phyloP scores from a whole-genome alignment of 2,888 invertebrate genomes.

The Dioctria linearis region DNA sequence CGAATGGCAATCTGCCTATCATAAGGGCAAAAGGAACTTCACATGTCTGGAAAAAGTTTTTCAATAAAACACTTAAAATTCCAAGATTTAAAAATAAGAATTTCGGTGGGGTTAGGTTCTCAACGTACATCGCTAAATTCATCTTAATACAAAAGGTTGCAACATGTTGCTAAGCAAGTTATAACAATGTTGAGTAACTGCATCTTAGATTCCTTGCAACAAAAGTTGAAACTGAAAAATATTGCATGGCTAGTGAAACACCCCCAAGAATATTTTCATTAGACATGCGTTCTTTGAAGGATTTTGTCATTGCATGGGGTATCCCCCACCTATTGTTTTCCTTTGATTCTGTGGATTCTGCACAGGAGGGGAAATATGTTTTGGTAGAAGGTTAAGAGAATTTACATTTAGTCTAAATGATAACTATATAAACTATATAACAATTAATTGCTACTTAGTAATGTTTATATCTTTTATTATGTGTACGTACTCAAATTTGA shows the following conservation, averaged over 20 bases:
- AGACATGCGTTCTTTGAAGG: not conserved
- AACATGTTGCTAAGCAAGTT: no score
- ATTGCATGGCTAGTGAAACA: not conserved
- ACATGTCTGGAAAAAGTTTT: slow-evolving; percentile 44
- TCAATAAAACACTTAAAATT: slow-evolving; percentile 43
- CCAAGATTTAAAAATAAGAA: slow-evolving; percentile 11
- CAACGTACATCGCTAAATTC: not conserved
- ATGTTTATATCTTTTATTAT: no score
- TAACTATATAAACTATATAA: no score
- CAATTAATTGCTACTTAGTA: no score
- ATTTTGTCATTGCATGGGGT: not conserved
- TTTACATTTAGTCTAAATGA: no score
- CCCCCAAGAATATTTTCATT: not conserved
- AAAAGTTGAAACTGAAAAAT: not conserved
- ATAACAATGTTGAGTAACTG: not conserved
- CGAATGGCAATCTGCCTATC: slow-evolving; percentile 32
- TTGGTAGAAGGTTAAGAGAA: no score
- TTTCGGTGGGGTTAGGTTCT: not conserved
- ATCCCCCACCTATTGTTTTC: not conserved
- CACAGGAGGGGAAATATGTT: not conserved
- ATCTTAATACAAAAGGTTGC: not conserved
- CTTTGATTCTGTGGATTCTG: slow-evolving; percentile 12
- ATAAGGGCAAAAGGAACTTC: slow-evolving; percentile 15
- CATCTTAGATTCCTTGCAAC: slow-evolving; percentile 6
- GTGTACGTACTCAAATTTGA: no score